Evolutionary conservation across 2,797 vertebrate genomes (phyloP), one percentile per base, ranked within the genome.

Genomic region (Myoxocephalus aenaeus): DNA sequence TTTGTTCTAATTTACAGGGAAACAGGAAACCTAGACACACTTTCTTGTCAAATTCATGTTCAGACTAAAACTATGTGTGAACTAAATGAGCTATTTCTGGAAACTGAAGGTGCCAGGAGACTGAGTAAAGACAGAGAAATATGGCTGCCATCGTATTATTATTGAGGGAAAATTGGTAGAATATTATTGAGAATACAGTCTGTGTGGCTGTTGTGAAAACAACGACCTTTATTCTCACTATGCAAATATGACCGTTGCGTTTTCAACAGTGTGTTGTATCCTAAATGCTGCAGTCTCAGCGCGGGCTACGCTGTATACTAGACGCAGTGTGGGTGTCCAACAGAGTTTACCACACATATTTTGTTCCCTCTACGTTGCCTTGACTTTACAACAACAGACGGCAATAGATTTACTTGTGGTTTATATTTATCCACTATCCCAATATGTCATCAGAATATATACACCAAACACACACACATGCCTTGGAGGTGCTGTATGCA

Each of bases 321-420:
- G 62, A 67, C 9, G 56, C 17, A 54, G 61, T 44, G 82, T 62
- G 75, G 70, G 80, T 69, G 78, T 77, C 0, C 5, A 70, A 42
- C 29, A 48, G 40, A 48, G 42, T 73, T 78, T 32, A 71, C 67
- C 73, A 65, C 66, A 70, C 29, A 73, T 44, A 56, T 67, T 79
- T 11, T 51, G 12, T n/a, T n/a, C n/a, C n/a, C n/a, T n/a, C n/a
- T n/a, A n/a, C n/a, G n/a, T n/a, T n/a, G n/a, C n/a, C n/a, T n/a
- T n/a, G n/a, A n/a, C n/a, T n/a, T n/a, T n/a, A n/a, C n/a, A n/a
- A n/a, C n/a, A n/a, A n/a, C n/a, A n/a, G n/a, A n/a, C n/a, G n/a
- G n/a, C n/a, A n/a, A n/a, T n/a, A n/a, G n/a, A n/a, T n/a, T n/a
- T n/a, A n/a, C n/a, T n/a, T n/a, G n/a, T n/a, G n/a, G n/a, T n/a